Base-by-base conservation (phyloP, 2,113 vertebrate genomes). In the Vireo altiloquus region DNA sequence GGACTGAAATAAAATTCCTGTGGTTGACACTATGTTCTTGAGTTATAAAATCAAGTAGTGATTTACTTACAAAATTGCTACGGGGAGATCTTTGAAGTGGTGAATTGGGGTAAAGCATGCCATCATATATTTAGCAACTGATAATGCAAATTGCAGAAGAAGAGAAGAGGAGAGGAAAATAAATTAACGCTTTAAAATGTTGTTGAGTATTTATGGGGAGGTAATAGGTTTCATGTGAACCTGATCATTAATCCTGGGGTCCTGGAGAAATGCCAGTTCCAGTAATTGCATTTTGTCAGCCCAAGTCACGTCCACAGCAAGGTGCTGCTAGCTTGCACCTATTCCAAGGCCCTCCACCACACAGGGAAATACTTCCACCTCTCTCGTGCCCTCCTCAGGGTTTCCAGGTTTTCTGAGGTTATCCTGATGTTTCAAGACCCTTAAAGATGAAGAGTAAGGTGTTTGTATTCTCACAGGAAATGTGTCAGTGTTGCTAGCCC, bases 1-100 rank as follows among this genome's bases (percentile, higher is more conserved):
- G 70, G 40, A 64, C 79, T 82, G 91, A 92, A 94, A 90, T 92
- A 93, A 82, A 86, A 94, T 65, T 86, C 37, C 71, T 69, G 79
- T 64, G 63, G 71, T 24, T 92, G 83, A 54, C 89, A 87, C 53
- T 69, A 21, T 30, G 56, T 72, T 46, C 81, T 92, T 87, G 76
- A 91, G 60, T 87, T 70, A 50, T 31, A 78, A 82, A 69, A 92
- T 66, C 69, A 81, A 87, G 77, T 35, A 75, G 72, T 23, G 47
- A 89, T 78, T 91, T 94, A 77, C 72, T 86, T 65, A 66, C 0
- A 3, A 37, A 78, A 86, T 61, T 77, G 83, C 83, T 89, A 15
- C 1, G 0, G 28, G 72, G 76, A 92, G 59, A 40, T 66, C 93
- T 87, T 87, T 87, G 69, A 66, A 80, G 87, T 10, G 2, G 75